phyloP scores from a whole-genome alignment of 1,140 invertebrate genomes.

The Procambarus clarkii region DNA sequence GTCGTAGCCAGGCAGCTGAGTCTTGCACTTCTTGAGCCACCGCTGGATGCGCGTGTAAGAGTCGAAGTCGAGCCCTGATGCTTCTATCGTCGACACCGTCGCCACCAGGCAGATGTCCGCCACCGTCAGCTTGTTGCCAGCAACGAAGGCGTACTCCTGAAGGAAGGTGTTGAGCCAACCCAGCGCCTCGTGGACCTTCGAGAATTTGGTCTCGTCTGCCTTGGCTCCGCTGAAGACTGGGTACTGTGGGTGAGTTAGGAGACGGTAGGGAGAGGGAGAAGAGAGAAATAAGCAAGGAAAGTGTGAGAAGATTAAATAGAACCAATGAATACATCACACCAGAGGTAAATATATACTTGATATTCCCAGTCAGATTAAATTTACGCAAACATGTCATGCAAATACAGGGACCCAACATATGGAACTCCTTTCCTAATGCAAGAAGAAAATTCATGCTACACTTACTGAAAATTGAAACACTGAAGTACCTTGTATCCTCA shows the following conservation, averaged over 20 bases:
- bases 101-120: conserved; percentile 74
- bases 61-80: conserved; percentile 70
- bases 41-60: conserved; percentile 81
- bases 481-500: background rate
- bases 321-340: no score
- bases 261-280: background rate
- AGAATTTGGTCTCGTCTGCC: conserved; percentile 39
- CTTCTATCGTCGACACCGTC: conserved; percentile 73
- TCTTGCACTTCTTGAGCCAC: conserved; percentile 83
- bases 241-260: conserved; percentile 79
- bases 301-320: no score
- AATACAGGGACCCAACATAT: background rate
- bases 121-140: conserved; percentile 74
- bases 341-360: no score
- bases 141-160: conserved; percentile 70
- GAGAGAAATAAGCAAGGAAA: no score
- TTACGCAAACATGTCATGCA: background rate
- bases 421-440: no score
- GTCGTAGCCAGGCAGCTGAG: conserved; percentile 82
- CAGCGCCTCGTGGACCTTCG: conserved; percentile 71
- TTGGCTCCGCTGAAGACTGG: conserved; percentile 63
- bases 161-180: conserved; percentile 73
- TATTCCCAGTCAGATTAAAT: background rate
- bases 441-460: no score
- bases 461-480: no score